Evolutionary conservation across 2,888 invertebrate species (phyloP), one percentile per base, ranked within the genome.

Genomic region (Mellilla xanthometata): DNA sequence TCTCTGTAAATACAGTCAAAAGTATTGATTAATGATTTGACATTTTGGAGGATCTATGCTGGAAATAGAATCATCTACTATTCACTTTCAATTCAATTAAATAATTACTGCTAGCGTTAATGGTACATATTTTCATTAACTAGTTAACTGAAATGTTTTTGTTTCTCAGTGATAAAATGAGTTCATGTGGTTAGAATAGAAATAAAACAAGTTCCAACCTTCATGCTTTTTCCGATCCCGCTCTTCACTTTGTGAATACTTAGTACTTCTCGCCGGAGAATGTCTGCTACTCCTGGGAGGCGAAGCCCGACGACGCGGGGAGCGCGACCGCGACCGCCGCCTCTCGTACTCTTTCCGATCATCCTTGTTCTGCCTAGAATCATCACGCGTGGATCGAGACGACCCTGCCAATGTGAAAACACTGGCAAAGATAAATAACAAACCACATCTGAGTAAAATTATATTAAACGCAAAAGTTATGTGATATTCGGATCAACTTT

Each of bases 361-460:
- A 10, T 32, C 38, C 38, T 41, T 41, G 55, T 73, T 54, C 71
- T 60, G 74, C 83, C 88, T 89, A 81, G 85, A 88, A 88, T 86
- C 87, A 86, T 89, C 88, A 83, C 89, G 85, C 81, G 84, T 70
- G 79, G 89, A 86, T 88, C 89, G 87, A 86, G 88, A 81, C 76
- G 92, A 92, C 92, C 93, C 93, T 93, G 93, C 91, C 91, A 93
- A 93, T 92, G 92, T 90, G 92, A 93, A 93, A 93, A 93, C 93
- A 93, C 93, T 93, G 93, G 93, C 93, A 92, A 93, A 92, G 87
- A 86, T 89, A 89, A 89, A 88, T 89, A 89, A 84, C 72, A 76
- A 74, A 72, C 75, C 79, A 71, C 65, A 76, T 68, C 66, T 73
- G 62, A 73, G 67, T 62, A 65, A 59, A 56, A 53, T 53, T 46